Evolutionary conservation across 1,140 invertebrate genomes (phyloP), one percentile per base, ranked within the genome.

Genomic region (Zaprionus kolodkinae): DNA sequence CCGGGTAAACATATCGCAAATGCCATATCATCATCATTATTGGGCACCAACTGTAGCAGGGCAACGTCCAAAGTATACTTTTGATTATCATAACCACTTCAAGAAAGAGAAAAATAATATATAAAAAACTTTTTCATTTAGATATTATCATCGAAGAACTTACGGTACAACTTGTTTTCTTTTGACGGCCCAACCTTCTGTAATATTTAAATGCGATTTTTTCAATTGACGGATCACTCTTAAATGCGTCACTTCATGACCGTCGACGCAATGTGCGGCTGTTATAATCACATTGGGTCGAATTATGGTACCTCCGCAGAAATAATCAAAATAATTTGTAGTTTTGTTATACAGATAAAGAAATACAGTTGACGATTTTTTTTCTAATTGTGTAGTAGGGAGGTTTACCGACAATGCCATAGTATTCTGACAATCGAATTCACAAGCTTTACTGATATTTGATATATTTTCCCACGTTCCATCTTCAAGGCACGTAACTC

Each of bases 181-280:
- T 45, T 9, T 3, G 7, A 45, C 40, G n/a, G 40, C n/a, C 40
- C 40, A 45, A 45, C 40, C 40, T 15, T 45, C 40, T 0, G 40
- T 9, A 15, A 3, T 3, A 0, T 9, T 17, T 5, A 50, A 21
- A 1, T 21, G 25, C 12, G 10, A 12, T 50, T 1, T 50, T 1
- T 3, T 9, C 25, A 12, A 10, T 25, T 50, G 10, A 21, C 45
- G 45, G 17, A 50, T 50, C 13, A 45, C 40, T 45, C 40, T 15
- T 15, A 45, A 3, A 15, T n/a, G 6, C 9, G 6, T 0, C 40
- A 3, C 15, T 6, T 15, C 0, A 1, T 25, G 10, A 25, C 25
- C 11, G 21, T 3, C 17, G 1, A 72, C 38, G 25, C 76, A 78
- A 62, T 78, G 73, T 6, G 56, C 76, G 1, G 66, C 62, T 10